Base-by-base conservation (phyloP, 2,888 invertebrate species). In the Nomada ferruginata region DNA sequence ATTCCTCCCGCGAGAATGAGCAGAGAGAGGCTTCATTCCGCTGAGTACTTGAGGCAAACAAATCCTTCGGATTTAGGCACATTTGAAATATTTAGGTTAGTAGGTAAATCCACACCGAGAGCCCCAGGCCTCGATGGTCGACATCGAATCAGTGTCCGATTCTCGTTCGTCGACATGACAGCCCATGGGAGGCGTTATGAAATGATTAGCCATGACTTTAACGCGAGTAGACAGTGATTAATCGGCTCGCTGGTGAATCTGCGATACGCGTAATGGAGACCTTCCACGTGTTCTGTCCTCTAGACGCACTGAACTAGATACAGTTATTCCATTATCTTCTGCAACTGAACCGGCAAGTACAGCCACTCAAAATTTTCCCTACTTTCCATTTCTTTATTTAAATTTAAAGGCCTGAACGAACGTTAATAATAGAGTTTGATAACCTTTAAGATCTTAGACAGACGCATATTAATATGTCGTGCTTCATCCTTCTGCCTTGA, bases 161-260 rank as follows among this genome's bases (percentile, higher is more conserved):
- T 53, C 55, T 44, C 23, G 79, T 70, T 65, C 26, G 29, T 42
- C n/a, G 23, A 20, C 29, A 13, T 65, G 76, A 76, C 76, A 53
- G 75, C 55, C 18, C 50, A 52, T 42, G 53, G 42, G 66, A 68
- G 72, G 63, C 72, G 61, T 63, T 50, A 18, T 44, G 26, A 52
- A 68, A 66, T 53, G 80, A 71, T 72, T 60, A 72, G 63, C 66
- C 63, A 59, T 74, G 70, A 77, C 74, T 77, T 81, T 83, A 70
- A 70, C 57, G 70, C 29, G 76, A 13, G 36, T 47, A 44, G 81
- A 76, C 77, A 77, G 71, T 81, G 81, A 83, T 77, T 83, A 81
- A 83, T 81, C 83, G 66, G 44, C 15, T 64, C 10, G 52, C 53
- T 64, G 64, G 72, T 53, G 68, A 65, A 65, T 61, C 71, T n/a